Percentiles rank a stretch among this genome's conserved stretches.
Conservation (phyloP, 2,797 vertebrate species). For the Bovichtus variegatus region DNA sequence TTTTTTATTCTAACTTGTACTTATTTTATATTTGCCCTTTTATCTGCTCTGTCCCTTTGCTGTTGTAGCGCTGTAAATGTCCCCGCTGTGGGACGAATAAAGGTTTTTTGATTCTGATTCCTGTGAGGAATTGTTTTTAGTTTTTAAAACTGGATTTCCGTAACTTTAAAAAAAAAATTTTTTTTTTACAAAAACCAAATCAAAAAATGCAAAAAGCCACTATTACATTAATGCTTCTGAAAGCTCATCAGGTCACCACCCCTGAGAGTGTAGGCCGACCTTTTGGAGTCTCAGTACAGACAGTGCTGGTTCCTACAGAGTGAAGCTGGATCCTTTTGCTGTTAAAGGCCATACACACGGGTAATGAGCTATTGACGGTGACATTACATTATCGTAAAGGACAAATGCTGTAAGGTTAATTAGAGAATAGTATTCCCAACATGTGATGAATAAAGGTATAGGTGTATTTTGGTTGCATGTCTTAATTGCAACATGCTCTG, state of each 20-base stretch:
- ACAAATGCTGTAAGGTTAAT: background rate
- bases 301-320: background rate
- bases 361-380: background rate
- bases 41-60: too few species aligned
- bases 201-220: background rate
- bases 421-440: background rate
- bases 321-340: background rate
- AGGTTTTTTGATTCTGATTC: too few species aligned
- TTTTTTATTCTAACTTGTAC: too few species aligned
- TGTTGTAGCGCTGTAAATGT: too few species aligned
- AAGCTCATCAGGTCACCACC: slow-evolving; percentile 25
- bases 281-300: background rate
- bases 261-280: slow-evolving; percentile 3
- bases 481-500: background rate
- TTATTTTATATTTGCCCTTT: too few species aligned
- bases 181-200: slow-evolving; percentile 19
- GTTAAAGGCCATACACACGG: background rate
- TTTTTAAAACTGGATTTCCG: slow-evolving; percentile 38
- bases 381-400: background rate
- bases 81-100: too few species aligned
- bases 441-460: background rate
- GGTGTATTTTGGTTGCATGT: background rate
- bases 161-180: too few species aligned
- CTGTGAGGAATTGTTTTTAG: too few species aligned
- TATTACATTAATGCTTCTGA: background rate